Percentiles rank a stretch among this genome's conserved stretches.
Evolutionary conservation across 2,888 invertebrate species (phyloP).

Genomic region (Drosophila nr. fundita): DNA sequence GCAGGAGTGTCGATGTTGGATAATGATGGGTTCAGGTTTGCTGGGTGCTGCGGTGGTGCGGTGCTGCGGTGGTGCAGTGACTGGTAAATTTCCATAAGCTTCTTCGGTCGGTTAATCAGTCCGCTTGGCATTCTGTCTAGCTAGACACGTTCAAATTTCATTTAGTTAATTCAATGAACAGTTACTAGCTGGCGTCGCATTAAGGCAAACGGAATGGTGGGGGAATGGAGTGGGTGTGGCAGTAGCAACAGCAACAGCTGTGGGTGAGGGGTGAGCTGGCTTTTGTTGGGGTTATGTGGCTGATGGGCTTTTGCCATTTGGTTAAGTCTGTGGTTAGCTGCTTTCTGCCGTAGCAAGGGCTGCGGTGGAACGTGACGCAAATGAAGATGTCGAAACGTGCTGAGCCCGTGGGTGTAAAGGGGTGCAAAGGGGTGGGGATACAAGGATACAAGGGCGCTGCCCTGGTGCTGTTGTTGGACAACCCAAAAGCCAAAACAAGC

Average conservation of each 20-base stretch:
- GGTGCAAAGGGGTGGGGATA: neutral
- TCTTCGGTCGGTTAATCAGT: constrained; percentile 57
- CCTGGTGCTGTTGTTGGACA: constrained; percentile 17
- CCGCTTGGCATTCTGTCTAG: constrained; percentile 41
- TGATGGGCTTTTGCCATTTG: constrained; percentile 13
- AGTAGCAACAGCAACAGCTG: neutral
- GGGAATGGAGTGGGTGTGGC: neutral
- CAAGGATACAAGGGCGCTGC: neutral
- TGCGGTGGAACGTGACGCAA: constrained; percentile 62
- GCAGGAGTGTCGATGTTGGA: neutral
- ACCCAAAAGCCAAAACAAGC: constrained; percentile 23
- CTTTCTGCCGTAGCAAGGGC: constrained; percentile 34
- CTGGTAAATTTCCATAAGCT: neutral
- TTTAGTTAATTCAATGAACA: constrained; percentile 72
- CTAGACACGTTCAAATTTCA: constrained; percentile 74
- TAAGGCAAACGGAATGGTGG: neutral
- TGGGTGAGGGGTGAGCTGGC: neutral
- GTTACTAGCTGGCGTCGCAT: constrained; percentile 25
- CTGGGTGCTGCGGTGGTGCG: neutral
- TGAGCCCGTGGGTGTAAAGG: neutral
- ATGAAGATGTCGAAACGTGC: constrained; percentile 57
- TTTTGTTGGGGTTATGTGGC: constrained; percentile 14
- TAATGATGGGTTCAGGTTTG: neutral
- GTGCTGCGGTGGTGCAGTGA: neutral
- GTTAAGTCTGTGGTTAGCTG: constrained; percentile 42